A percentile compares a stretch with the other conserved stretches of the same genome.
Evolutionary conservation across 2,797 vertebrate genomes (phyloP).

Genomic region (Hybognathus amarus): DNA sequence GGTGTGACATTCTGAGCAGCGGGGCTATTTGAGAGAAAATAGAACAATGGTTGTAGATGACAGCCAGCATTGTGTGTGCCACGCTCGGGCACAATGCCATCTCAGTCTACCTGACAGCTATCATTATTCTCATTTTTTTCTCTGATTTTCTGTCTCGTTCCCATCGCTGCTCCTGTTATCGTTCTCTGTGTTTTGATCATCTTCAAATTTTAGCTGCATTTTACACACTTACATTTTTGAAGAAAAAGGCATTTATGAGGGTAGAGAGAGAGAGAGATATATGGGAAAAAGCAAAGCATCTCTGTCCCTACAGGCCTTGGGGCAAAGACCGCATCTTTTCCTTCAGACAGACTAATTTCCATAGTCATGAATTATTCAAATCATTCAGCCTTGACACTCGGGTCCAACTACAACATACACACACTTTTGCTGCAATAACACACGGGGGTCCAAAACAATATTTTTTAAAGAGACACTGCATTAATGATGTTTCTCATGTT

Average conservation of each 20-base stretch:
- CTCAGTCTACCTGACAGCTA: constrained; percentile 53
- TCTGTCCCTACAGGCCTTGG: constrained; percentile 62
- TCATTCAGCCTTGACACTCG: constrained; percentile 48
- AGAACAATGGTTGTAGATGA: constrained; percentile 58
- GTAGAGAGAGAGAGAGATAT: not conserved
- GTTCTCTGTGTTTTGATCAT: constrained; percentile 16
- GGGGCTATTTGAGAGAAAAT: constrained; percentile 29
- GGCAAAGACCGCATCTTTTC: constrained; percentile 68
- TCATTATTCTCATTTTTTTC: constrained; percentile 50
- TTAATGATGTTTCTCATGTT: constrained; percentile 42
- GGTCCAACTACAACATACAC: constrained; percentile 41
- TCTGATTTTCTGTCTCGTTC: constrained; percentile 9
- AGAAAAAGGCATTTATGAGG: constrained; percentile 7
- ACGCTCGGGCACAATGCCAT: constrained; percentile 43
- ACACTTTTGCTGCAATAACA: constrained; percentile 33
- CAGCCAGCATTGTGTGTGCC: constrained; percentile 49
- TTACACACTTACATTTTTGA: constrained; percentile 10
- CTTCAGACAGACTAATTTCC: constrained; percentile 70
- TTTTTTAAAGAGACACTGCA: constrained; percentile 33
- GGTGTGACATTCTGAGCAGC: constrained; percentile 38
- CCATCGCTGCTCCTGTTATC: constrained; percentile 14
- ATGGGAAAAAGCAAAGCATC: constrained; percentile 51
- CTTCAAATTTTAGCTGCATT: constrained; percentile 2
- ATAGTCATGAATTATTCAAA: constrained; percentile 79
- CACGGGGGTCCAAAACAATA: constrained; percentile 37